Base-by-base conservation (phyloP, 2,888 invertebrate genomes). In the Elgonia sp. region DNA sequence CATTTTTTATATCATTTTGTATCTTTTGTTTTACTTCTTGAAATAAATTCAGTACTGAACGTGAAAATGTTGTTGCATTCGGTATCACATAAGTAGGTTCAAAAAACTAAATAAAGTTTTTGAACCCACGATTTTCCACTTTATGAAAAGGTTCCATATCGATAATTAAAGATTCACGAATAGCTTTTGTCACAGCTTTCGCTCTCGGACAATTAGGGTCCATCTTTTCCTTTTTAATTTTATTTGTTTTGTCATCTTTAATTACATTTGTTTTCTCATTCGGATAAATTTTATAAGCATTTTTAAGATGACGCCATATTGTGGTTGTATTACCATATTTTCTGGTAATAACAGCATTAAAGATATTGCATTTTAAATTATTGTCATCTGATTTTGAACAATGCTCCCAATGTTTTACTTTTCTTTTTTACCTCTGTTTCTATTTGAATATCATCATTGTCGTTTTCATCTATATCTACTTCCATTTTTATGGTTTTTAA, bases 121-220 rank as follows among this genome's bases (percentile, higher is more conserved):
- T 50, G 29, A 70, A 70, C 6, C 70, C 53, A 16, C 20, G 70
- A 8, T 12, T 50, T 12, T 16, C 5, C 6, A 70, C 70, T 37
- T 50, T 70, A 42, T 70, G 37, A 20, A 70, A 29, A 2, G 70
- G 70, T 16, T 70, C 53, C 29, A 70, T 10, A 18, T 70, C 70
- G 8, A 37, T 20, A 18, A 70, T 70, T 14, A 70, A 20, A 5
- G 70, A 50, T 37, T 70, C 53, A 10, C 70, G 50, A 37, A 70
- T 70, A 16, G 29, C 29, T 12, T 50, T 7, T 9, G 70, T 70
- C 7, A 70, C 53, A 7, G 4, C 18, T 37, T 37, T 16, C 14
- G 70, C 70, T 70, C 53, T 70, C 16, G 53, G 5, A 53, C 53
- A n/a, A 4, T 42, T 18, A 21, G 69, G 50, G 16, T 53, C 53